Evolutionary conservation across 2,888 invertebrate genomes (phyloP), one percentile per base, ranked within the genome.

Genomic region (Xestia ashworthii): DNA sequence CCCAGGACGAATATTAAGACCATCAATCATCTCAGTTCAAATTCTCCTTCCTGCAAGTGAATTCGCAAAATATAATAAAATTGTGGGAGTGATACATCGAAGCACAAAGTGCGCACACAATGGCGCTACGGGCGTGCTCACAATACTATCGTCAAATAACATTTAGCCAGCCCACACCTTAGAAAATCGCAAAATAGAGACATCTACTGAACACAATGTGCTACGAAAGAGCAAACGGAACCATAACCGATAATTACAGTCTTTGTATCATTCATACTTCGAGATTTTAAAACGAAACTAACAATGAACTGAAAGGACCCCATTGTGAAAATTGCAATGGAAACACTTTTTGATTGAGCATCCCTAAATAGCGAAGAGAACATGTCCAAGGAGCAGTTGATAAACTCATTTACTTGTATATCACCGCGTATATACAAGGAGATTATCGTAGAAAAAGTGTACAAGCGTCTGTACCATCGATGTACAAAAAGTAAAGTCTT

Each of bases 161-260:
- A 95, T 96, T 96, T 96, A 96, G 95, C 95, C 95, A 93, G 94
- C 95, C 96, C 96, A 95, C 96, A 96, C 96, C 95, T 96, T 96
- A 95, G 95, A 95, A 93, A 95, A 95, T 96, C 95, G 95, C 96
- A 94, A 96, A 95, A 96, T 96, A 93, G 95, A 96, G 96, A 96
- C 95, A 95, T 96, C 95, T 89, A 88, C 74, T 65, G 74, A 87
- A 86, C 85, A 96, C 95, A 96, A 96, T 91, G 92, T 89, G 86
- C 90, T 91, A 93, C 93, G 94, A 95, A 94, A 93, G 91, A 93
- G 93, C 93, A 89, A 90, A 93, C 91, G 93, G 93, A 92, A 93
- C 95, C 93, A 94, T 93, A 95, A 94, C 93, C 93, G 91, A 97
- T 96, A 96, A 97, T 96, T 96, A 97, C 94, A 95, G 91, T 93